Base-by-base conservation (phyloP, 53 echinoderm and acorn worm genomes). In the Antedon mediterranea region DNA sequence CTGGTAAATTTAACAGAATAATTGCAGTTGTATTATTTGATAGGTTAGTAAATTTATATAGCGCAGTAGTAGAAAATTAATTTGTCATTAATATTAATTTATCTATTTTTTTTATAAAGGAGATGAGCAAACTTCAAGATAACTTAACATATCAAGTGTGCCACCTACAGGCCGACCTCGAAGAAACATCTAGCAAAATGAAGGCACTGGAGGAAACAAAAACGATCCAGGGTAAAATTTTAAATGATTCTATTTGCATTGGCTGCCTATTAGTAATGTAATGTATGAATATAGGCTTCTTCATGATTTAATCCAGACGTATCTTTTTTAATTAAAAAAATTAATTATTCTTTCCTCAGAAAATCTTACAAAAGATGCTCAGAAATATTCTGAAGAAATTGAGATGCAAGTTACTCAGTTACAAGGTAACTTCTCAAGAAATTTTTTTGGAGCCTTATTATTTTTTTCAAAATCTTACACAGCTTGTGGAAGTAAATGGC, bases 351-450 rank as follows among this genome's bases (percentile, higher is more conserved):
- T 6, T 11, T 11, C 11, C 37, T 11, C 78, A 93, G 93, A 90
- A 79, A 43, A 86, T 79, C 82, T 76, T 44, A 86, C 81, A 34
- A 43, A 79, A 57, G 93, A 88, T 34, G 79, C 90, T 57, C 77
- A 79, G 43, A 44, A 82, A 3, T 84, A 90, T 44, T 73, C 88
- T 37, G 90, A 93, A 43, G 84, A 70, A 28, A 20, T 93, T 30
- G 93, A 93, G 33, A 73, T 71, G 15, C 88, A 88, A 44, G 86
- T 86, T 32, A 90, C 72, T n/a, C 82, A 87, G 31, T 79, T 90
- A 28, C 93, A 90, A 77, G 86, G 93, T 90, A 82, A 84, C 74
- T 81, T 13, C 9, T 57, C 57, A 57, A 18, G 57, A 6, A 6
- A 13, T 18, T 57, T 57, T 57, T 57, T 1, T 20, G 11, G 57